Evolutionary conservation across 2,113 vertebrate genomes (phyloP).

Genomic region (Nesogale talazaci): DNA sequence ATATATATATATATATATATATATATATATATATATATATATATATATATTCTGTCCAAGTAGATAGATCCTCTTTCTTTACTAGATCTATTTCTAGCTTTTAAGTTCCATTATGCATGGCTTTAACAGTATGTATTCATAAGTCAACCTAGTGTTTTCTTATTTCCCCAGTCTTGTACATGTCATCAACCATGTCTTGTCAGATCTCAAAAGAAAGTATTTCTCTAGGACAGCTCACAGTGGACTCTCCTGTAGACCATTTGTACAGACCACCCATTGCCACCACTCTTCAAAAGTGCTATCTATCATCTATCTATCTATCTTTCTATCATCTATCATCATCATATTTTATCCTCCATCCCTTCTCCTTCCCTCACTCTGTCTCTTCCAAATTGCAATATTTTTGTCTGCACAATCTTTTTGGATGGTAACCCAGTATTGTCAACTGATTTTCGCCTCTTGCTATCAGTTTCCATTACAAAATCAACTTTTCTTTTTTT

Average conservation of each 20-base stretch:
- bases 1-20: no score
- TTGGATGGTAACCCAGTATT: slow-evolving; percentile 29
- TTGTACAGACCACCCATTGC: not conserved
- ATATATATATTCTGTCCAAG: no score
- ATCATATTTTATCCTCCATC: no score
- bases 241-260: not conserved
- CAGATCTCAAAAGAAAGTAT: slow-evolving; percentile 9
- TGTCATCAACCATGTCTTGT: not conserved
- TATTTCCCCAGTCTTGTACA: not conserved
- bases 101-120: not conserved
- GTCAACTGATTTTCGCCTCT: not conserved
- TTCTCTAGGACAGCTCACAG: slow-evolving; percentile 25
- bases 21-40: no score
- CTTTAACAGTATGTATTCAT: not conserved
- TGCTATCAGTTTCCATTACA: slow-evolving; percentile 32
- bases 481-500: not conserved
- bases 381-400: not conserved
- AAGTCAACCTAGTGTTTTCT: slow-evolving; percentile 27
- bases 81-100: not conserved
- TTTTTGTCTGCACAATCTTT: not conserved
- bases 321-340: no score
- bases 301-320: not conserved
- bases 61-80: slow-evolving; percentile 4
- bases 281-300: not conserved
- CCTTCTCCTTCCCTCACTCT: no score